Evolutionary conservation across 2,113 vertebrate species (phyloP).

Genomic region (Ammodytes marinus): DNA sequence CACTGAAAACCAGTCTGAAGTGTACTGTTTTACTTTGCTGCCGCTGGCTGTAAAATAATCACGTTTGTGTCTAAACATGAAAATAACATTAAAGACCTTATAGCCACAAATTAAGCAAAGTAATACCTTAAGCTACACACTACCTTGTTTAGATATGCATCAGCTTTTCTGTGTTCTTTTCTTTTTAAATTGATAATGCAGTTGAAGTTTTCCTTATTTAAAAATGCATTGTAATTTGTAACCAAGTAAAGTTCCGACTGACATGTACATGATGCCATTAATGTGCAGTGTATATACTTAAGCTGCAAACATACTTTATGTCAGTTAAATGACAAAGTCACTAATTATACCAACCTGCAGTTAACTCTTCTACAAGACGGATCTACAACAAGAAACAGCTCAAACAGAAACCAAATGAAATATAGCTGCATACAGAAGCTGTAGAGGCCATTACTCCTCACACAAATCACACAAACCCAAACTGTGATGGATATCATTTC

Average conservation of each 20-base stretch:
- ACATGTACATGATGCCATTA: slow-evolving; percentile 31
- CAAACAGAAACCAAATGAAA: background rate
- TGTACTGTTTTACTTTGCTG: background rate
- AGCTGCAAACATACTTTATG: background rate
- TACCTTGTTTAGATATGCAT: background rate
- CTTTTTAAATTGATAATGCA: background rate
- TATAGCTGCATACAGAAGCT: background rate
- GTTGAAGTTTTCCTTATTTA: background rate
- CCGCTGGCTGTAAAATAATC: background rate
- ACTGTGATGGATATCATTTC: background rate
- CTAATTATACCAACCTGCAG: background rate
- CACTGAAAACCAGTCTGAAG: background rate
- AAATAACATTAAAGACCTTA: background rate
- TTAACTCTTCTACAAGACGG: background rate
- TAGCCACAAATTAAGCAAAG: background rate
- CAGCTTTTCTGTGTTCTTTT: too few species aligned
- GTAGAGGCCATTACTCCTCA: background rate
- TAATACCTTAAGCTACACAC: background rate
- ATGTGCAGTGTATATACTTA: slow-evolving; percentile 9
- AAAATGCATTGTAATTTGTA: background rate
- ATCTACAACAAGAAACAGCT: background rate
- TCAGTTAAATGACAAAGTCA: background rate
- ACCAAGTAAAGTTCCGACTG: too few species aligned
- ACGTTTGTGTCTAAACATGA: background rate
- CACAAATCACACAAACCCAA: too few species aligned